Evolutionary conservation across 1,140 invertebrate species (phyloP).

Genomic region (Aphelinus atriplicis): DNA sequence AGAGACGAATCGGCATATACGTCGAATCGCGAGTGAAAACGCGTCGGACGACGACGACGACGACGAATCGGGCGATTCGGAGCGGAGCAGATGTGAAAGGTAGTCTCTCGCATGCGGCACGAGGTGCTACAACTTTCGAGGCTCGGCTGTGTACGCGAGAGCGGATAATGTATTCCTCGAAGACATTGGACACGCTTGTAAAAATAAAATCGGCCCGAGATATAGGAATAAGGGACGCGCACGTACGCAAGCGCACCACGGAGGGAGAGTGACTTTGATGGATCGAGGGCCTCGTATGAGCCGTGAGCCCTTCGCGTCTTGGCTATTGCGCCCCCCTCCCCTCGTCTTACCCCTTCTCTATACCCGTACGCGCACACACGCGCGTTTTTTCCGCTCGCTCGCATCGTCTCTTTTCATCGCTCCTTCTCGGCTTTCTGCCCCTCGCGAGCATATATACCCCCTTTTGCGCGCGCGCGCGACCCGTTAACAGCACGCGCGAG

Average conservation of each 20-base stretch:
- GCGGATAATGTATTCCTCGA: conserved; percentile 25
- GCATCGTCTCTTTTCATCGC: conserved; percentile 37
- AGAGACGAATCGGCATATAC: no score
- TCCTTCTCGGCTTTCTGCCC: background rate
- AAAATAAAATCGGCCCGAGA: conserved; percentile 32
- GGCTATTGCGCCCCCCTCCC: conserved; percentile 7
- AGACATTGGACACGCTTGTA: conserved; percentile 40
- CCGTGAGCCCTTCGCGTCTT: background rate
- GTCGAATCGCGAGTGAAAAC: no score
- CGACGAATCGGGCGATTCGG: no score
- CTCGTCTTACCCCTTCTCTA: background rate
- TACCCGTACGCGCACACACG: background rate
- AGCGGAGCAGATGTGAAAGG: no score
- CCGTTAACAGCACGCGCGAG: no score
- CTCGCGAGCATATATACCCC: no score
- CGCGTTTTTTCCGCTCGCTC: conserved; percentile 32
- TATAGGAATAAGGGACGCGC: background rate
- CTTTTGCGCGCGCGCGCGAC: no score
- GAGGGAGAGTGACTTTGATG: conserved; percentile 37
- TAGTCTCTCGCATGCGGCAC: no score
- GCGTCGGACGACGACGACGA: no score
- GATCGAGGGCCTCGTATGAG: conserved; percentile 29
- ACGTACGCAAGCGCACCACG: background rate
- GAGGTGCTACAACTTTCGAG: no score
- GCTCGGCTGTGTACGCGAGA: no score